Conservation (phyloP, 1,140 invertebrate genomes). For the Uloborus diversus region DNA sequence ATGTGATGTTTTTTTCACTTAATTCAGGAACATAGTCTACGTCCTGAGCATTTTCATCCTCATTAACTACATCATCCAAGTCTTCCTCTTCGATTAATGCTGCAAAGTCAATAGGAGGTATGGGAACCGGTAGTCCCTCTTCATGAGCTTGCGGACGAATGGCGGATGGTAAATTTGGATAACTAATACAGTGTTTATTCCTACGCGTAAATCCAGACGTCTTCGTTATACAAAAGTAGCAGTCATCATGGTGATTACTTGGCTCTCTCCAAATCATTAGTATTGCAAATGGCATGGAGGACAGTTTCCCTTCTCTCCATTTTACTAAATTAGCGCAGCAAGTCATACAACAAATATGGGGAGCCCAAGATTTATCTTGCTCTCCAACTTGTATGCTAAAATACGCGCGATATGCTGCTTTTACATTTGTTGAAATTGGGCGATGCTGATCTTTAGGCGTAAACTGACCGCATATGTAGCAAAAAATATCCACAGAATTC, state of each 20-base stretch:
- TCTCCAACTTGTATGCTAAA: neutral
- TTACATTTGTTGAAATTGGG: neutral
- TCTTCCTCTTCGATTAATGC: too few species aligned
- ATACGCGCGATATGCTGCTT: neutral
- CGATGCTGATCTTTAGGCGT: neutral
- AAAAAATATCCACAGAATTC: neutral
- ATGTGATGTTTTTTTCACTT: too few species aligned
- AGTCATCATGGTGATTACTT: neutral
- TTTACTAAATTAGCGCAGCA: neutral
- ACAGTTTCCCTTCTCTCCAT: neutral
- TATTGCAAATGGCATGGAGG: neutral
- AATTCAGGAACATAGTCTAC: too few species aligned
- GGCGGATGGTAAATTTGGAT: constrained; percentile 14
- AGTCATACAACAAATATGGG: too few species aligned
- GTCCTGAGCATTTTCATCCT: too few species aligned
- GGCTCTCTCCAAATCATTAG: constrained; percentile 18
- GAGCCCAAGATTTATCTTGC: constrained; percentile 1
- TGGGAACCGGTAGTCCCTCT: neutral
- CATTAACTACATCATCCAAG: too few species aligned
- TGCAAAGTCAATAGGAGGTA: too few species aligned
- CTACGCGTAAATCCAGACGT: neutral
- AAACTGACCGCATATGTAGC: neutral
- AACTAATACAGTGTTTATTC: neutral
- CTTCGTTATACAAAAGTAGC: neutral
- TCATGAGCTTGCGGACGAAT: neutral